These are phyloP conservation scores for Megalonaias nervosa DNA, from an alignment of 1,140 invertebrate genomes.

Conservation along the genomic window DNA sequence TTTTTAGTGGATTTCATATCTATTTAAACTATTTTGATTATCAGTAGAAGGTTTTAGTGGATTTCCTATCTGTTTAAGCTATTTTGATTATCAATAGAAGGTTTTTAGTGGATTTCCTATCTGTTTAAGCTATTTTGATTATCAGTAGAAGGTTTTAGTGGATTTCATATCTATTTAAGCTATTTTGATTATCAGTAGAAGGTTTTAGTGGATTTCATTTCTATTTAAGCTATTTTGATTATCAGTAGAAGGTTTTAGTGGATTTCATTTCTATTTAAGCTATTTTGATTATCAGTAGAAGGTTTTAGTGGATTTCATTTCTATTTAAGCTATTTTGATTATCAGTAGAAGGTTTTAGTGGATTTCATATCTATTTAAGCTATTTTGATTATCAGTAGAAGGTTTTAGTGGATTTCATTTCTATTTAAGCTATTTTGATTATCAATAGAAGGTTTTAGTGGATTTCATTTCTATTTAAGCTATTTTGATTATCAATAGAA, in stretches of 20 bases:
- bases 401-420: not conserved
- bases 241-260: not conserved
- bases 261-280: not conserved
- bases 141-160: not conserved
- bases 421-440: no score
- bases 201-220: not conserved
- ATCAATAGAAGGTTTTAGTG: not conserved
- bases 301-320: not conserved
- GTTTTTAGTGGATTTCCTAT: not conserved
- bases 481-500: not conserved
- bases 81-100: not conserved
- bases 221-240: no score
- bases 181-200: not conserved
- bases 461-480: not conserved
- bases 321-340: not conserved
- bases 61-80: not conserved
- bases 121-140: no score
- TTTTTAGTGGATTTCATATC: not conserved
- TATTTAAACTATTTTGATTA: not conserved
- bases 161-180: not conserved
- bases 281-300: not conserved
- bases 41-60: not conserved
- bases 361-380: not conserved
- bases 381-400: not conserved
- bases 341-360: not conserved